Base-by-base conservation (phyloP, 2,113 vertebrate genomes). In the Upupa epops region DNA sequence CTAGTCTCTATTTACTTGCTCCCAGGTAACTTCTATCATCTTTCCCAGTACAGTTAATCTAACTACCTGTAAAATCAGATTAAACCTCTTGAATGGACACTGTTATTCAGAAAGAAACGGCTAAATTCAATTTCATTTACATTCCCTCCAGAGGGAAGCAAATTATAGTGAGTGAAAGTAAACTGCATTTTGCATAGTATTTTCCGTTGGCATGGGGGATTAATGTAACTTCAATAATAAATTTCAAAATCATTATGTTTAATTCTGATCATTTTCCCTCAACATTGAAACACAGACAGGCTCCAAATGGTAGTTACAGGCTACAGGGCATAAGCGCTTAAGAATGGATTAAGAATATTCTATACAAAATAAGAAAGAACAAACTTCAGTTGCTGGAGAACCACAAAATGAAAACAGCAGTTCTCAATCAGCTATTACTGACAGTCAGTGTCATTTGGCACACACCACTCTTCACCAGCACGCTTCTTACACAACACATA, bases 221-320 rank as follows among this genome's bases (percentile, higher is more conserved):
- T 92, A 85, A 85, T 74, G 11, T 25, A 71, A 80, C 37, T 88
- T 91, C 68, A 94, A 55, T 83, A 94, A 91, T 80, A 68, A 82
- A 60, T 95, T 94, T 92, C 75, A 74, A 83, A 91, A 85, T 83
- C 68, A 36, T 72, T 80, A 3, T 65, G 3, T 70, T 91, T 77
- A 64, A 77, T 71, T 83, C 24, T 29, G 60, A 59, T 80, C 0
- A 0, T 79, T 94, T 94, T 74, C 52, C 29, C 29, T 64, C 42
- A 60, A 14, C 48, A 77, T 48, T 56, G 76, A 60, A 87, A 85
- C 3, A 1, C 22, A 68, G 56, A 46, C 55, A 91, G 54, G 11
- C 9, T 90, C 24, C 88, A 89, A 89, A 71, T 68, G 36, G 49
- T 28, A 79, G 42, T 55, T 88, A 64, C 77, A 74, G 89, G 9